Evolutionary conservation across 2,113 vertebrate species (phyloP).

Genomic region (Eudyptes chrysolophus): DNA sequence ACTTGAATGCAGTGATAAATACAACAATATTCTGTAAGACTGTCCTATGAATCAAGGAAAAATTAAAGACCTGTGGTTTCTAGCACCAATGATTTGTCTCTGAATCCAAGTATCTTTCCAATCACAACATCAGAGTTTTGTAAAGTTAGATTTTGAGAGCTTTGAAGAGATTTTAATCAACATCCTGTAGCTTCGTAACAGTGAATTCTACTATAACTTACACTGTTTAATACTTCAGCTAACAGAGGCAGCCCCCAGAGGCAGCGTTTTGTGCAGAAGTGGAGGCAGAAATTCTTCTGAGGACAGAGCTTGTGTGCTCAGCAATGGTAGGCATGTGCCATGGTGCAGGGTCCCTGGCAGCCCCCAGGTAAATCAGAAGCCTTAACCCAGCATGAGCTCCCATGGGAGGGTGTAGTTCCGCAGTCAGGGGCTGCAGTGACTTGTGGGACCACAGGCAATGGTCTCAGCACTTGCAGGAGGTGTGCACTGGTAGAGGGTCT

Average conservation of each 20-base stretch:
- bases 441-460: neutral
- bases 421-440: neutral
- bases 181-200: neutral
- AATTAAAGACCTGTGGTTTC: neutral
- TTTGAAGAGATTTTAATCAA: neutral
- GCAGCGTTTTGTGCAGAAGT: neutral
- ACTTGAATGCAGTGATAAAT: neutral
- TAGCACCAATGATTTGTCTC: neutral
- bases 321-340: fast-evolving
- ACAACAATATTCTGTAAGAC: neutral
- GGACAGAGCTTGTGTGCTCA: neutral
- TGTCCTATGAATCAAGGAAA: neutral
- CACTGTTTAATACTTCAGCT: neutral
- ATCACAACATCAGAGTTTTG: neutral
- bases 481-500: fast-evolving
- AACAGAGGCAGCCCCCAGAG: neutral
- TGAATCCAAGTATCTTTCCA: neutral
- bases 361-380: neutral
- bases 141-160: neutral
- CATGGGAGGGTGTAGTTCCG: neutral
- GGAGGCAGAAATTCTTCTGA: neutral
- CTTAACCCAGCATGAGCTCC: neutral
- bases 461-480: neutral
- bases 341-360: neutral
- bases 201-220: neutral